Evolutionary conservation across 2,888 invertebrate species (phyloP).

Genomic region (Cantharis lateralis): DNA sequence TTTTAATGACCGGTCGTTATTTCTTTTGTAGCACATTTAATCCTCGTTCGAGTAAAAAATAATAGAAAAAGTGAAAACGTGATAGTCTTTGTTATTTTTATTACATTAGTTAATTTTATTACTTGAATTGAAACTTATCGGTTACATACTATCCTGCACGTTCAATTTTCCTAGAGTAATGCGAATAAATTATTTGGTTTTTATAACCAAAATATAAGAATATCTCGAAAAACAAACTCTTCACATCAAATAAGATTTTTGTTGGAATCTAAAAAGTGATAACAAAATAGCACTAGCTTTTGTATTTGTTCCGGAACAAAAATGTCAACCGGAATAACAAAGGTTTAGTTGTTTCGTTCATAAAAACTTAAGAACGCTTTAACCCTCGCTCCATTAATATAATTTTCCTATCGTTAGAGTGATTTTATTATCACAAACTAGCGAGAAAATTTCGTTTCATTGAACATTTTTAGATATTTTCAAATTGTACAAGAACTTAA

Average conservation of each 20-base stretch:
- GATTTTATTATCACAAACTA: background rate
- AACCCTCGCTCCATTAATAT: constrained; percentile 2
- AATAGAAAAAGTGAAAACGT: background rate
- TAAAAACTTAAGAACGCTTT: constrained; percentile 7
- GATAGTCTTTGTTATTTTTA: background rate
- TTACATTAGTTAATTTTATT: background rate
- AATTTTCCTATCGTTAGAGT: constrained; percentile 1
- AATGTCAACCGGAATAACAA: constrained; percentile 16
- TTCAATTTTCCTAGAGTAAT: background rate
- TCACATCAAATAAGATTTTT: constrained; percentile 8
- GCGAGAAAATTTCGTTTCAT: background rate
- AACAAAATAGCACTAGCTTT: constrained; percentile 7
- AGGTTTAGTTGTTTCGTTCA: constrained; percentile 4
- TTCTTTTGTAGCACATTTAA: background rate
- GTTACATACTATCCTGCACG: background rate
- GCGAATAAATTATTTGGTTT: background rate
- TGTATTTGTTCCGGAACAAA: constrained; percentile 14
- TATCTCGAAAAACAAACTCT: background rate
- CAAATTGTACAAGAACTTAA: background rate
- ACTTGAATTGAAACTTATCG: background rate
- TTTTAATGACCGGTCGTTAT: background rate
- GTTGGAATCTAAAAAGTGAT: constrained; percentile 11
- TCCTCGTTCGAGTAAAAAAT: background rate
- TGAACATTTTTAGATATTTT: background rate
- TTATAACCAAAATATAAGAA: background rate